Base-by-base conservation (phyloP, 1,140 invertebrate species). In the Meloidogyne floridensis region DNA sequence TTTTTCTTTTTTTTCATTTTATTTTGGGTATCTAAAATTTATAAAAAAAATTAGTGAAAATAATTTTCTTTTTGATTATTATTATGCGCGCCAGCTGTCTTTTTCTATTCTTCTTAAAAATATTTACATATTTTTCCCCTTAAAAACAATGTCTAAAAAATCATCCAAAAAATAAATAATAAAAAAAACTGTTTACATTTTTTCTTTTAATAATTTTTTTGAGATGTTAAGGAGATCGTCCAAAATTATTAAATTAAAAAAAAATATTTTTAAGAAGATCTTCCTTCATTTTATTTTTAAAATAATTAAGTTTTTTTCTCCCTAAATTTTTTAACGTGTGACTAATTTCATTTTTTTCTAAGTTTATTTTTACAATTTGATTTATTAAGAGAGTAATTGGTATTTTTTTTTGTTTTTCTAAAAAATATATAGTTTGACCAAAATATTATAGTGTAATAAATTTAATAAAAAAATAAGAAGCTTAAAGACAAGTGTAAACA, bases 21-120 rank as follows among this genome's bases (percentile, higher is more conserved):
- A n/a, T 47, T 53, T 18, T 43, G 42, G 13, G 51, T 11, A 15
- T 77, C 75, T 20, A 51, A 75, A 18, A 75, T 75, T 75, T 75
- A 9, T 42, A 3, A 20, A 65, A 54, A 59, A 59, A 32, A 56
- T 32, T 15, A 7, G 51, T 5, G 2, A 75, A 75, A n/a, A 75
- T 20, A 42, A 75, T 42, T 7, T 75, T 51, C 3, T 75, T 75
- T 43, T 75, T 18, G 32, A 3, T 43, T 11, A 10, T 75, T 54
- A 54, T 54, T 54, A 54, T 54, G 53, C 53, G 53, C 53, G 11
- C 53, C 53, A 54, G 53, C 53, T 54, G 53, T 10, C 9, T 54
- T 13, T 54, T 3, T 54, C 13, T 54, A 54, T 54, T 54, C 3
- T 54, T 54, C 53, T 11, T 8, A 53, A 53, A 6, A 53, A 53